Evolutionary conservation across 1,140 invertebrate species (phyloP).

Genomic region (Drosophila watanabei): DNA sequence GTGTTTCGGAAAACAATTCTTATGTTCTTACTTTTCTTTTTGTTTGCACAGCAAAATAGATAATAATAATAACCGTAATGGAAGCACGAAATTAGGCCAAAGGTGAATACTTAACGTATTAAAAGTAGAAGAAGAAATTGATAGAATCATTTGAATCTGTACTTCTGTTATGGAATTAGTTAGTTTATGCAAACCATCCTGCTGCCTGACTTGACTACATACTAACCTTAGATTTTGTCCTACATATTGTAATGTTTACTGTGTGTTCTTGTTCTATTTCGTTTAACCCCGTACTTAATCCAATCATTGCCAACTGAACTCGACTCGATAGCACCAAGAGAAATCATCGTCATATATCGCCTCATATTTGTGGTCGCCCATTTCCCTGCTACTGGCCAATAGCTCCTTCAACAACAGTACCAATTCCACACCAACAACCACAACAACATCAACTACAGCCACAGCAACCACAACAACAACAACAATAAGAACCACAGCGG

Average conservation of each 20-base stretch:
- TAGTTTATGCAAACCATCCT: not conserved
- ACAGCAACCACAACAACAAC: slow-evolving; percentile 10
- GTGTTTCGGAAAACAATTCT: not conserved
- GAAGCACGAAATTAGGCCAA: not conserved
- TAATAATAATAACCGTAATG: not conserved
- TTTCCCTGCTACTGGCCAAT: slow-evolving; percentile 53
- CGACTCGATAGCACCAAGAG: slow-evolving; percentile 61
- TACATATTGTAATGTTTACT: slow-evolving; percentile 50
- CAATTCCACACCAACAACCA: slow-evolving; percentile 38
- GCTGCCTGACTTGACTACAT: not conserved
- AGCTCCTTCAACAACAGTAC: slow-evolving; percentile 7
- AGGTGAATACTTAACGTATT: not conserved
- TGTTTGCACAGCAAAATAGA: slow-evolving; percentile 1
- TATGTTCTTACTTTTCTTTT: not conserved
- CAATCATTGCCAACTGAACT: slow-evolving; percentile 15
- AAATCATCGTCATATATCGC: slow-evolving; percentile 74
- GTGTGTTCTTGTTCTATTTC: slow-evolving; percentile 61
- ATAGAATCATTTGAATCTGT: not conserved
- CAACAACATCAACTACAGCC: slow-evolving; percentile 38
- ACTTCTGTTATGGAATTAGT: not conserved
- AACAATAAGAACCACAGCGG: slow-evolving; percentile 33
- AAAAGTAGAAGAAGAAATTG: not conserved
- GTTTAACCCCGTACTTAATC: slow-evolving; percentile 12
- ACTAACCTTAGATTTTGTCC: slow-evolving; percentile 5
- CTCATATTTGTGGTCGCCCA: slow-evolving; percentile 73